These are phyloP conservation scores for Fragum whitleyi DNA, from an alignment of 2,888 invertebrate species.

Conservation along the genomic window DNA sequence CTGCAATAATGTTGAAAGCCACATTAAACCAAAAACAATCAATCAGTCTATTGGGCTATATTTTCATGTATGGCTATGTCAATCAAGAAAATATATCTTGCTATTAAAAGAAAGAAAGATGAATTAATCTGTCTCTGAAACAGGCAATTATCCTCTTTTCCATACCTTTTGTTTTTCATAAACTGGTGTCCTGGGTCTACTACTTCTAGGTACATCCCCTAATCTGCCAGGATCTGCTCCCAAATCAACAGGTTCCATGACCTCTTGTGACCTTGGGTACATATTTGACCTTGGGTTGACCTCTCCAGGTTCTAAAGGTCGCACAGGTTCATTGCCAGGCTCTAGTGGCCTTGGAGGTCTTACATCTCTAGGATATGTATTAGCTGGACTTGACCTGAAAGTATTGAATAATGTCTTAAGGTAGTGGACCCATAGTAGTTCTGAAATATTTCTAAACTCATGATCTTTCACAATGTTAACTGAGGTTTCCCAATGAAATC, in stretches of 20 bases:
- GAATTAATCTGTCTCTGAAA: too few species aligned
- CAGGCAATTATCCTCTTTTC: too few species aligned
- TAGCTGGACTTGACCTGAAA: conserved; percentile 2
- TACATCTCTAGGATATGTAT: background rate
- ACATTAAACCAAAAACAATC: too few species aligned
- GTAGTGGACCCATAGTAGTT: too few species aligned
- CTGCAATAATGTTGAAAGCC: too few species aligned
- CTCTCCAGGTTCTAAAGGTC: conserved; percentile 47
- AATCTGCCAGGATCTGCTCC: conserved; percentile 53
- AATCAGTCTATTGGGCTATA: too few species aligned
- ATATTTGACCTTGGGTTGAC: conserved; percentile 27
- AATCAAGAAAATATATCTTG: too few species aligned
- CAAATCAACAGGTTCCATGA: conserved; percentile 48
- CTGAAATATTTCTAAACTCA: too few species aligned
- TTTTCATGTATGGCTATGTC: too few species aligned
- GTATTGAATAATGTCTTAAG: background rate
- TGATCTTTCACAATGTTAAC: too few species aligned
- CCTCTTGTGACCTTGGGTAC: conserved; percentile 36
- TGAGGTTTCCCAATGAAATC: too few species aligned
- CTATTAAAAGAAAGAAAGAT: too few species aligned
- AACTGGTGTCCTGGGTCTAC: conserved; percentile 39
- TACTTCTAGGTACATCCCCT: conserved; percentile 27
- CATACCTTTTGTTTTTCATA: conserved; percentile 54
- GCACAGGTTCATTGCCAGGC: conserved; percentile 33
- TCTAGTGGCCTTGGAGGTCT: conserved; percentile 32